Percentiles rank a stretch among this genome's conserved stretches.
These are phyloP conservation scores for Mizuhopecten yessoensis DNA, from an alignment of 1,140 invertebrate genomes.

Conservation along the genomic window DNA sequence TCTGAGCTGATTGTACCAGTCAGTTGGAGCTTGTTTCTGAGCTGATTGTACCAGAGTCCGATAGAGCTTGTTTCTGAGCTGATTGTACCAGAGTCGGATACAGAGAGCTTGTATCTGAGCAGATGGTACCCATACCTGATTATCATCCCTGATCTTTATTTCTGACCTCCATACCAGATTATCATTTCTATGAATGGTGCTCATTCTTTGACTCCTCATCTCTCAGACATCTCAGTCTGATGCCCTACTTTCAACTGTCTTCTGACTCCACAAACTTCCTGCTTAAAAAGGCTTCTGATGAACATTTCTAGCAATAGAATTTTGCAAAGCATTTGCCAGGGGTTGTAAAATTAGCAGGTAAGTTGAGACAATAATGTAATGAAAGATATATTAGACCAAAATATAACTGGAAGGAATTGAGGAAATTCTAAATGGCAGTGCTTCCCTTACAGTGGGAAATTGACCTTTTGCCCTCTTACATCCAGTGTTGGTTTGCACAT, in stretches of 20 bases:
- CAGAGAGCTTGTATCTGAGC: no score
- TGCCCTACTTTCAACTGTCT: not conserved
- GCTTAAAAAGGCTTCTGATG: not conserved
- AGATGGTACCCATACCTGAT: no score
- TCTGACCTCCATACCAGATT: no score
- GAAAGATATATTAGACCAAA: not conserved
- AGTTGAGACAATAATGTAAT: not conserved
- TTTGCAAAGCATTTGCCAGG: not conserved
- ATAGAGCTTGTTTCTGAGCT: no score
- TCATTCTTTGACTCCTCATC: not conserved
- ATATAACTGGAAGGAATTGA: not conserved
- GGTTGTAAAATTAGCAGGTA: not conserved
- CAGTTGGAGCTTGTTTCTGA: no score
- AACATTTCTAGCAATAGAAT: not conserved
- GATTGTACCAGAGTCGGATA: no score
- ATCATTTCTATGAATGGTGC: not conserved
- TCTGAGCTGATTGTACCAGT: no score
- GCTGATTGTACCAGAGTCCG: no score
- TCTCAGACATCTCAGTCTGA: not conserved
- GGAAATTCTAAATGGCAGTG: not conserved
- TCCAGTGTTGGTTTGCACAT: not conserved
- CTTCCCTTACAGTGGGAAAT: not conserved
- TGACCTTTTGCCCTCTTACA: not conserved
- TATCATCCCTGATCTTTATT: no score
- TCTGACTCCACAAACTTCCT: not conserved